Evolutionary conservation across 1,140 invertebrate genomes (phyloP).

Genomic region (Ptiloglossa arizonensis): DNA sequence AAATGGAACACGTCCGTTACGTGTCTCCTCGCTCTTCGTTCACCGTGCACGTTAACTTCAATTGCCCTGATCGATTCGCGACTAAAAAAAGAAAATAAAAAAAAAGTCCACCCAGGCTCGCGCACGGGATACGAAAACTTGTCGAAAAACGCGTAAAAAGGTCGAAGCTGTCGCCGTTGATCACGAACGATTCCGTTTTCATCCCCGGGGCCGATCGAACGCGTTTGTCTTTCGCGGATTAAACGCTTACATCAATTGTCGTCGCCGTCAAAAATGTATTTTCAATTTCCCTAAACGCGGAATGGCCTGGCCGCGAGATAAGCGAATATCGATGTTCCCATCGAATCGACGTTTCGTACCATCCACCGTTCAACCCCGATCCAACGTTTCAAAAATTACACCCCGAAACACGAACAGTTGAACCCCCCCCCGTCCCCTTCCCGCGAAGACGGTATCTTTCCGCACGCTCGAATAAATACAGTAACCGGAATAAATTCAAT

Average conservation of each 20-base stretch:
- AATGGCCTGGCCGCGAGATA: background rate
- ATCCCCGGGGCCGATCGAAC: background rate
- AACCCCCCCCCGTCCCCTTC: no score
- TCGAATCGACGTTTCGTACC: no score
- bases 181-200: no score
- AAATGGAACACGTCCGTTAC: no score
- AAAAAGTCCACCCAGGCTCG: no score
- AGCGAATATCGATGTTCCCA: background rate
- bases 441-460: conserved; percentile 15
- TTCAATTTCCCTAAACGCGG: background rate
- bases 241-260: background rate
- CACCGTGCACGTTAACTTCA: no score
- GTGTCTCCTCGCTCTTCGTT: no score
- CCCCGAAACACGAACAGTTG: background rate
- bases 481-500: conserved; percentile 44
- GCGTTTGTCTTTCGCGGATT: background rate
- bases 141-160: background rate
- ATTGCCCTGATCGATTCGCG: no score
- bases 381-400: conserved; percentile 28
- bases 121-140: background rate
- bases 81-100: no score
- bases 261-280: background rate
- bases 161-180: no score
- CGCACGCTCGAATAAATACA: conserved; percentile 41
- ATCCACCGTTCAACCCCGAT: no score